Percentiles rank a stretch among this genome's conserved stretches.
Evolutionary conservation across 2,888 invertebrate species (phyloP).

Genomic region (Desoria tigrina): DNA sequence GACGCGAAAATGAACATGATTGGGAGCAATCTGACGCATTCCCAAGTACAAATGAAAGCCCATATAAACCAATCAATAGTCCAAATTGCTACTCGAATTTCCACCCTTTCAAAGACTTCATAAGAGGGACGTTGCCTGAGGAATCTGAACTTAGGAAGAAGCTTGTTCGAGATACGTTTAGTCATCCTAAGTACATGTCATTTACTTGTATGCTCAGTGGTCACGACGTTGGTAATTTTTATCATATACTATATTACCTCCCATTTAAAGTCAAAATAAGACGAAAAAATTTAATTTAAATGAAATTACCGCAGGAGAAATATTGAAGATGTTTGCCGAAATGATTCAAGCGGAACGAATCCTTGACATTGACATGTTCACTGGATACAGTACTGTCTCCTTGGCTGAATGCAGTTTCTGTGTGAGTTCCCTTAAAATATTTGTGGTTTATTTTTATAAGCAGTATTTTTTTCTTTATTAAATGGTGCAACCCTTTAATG

Average conservation of each 20-base stretch:
- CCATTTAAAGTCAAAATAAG: background rate
- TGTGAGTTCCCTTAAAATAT: conserved; percentile 12
- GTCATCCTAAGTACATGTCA: conserved; percentile 23
- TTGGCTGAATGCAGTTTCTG: conserved; percentile 38
- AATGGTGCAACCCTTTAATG: too few relatives aligned
- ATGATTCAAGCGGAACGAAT: conserved; percentile 39
- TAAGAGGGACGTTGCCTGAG: conserved; percentile 22
- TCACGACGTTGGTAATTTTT: conserved; percentile 35
- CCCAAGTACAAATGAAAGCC: too few relatives aligned
- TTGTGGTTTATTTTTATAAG: conserved; percentile 1
- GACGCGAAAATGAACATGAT: too few relatives aligned
- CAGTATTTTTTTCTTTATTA: background rate
- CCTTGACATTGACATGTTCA: conserved; percentile 51
- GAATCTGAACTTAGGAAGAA: conserved; percentile 39
- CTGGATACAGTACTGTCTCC: conserved; percentile 48
- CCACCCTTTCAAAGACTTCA: too few relatives aligned
- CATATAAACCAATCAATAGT: too few relatives aligned
- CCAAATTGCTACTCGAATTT: too few relatives aligned
- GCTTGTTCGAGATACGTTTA: conserved; percentile 34
- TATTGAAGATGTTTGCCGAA: conserved; percentile 40
- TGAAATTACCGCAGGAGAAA: conserved; percentile 32
- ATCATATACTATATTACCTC: too few relatives aligned
- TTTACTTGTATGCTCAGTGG: conserved; percentile 33
- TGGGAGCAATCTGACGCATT: too few relatives aligned
- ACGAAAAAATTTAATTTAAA: background rate